Conservation (phyloP, 2,888 invertebrate species). For the Eupithecia insigniata region DNA sequence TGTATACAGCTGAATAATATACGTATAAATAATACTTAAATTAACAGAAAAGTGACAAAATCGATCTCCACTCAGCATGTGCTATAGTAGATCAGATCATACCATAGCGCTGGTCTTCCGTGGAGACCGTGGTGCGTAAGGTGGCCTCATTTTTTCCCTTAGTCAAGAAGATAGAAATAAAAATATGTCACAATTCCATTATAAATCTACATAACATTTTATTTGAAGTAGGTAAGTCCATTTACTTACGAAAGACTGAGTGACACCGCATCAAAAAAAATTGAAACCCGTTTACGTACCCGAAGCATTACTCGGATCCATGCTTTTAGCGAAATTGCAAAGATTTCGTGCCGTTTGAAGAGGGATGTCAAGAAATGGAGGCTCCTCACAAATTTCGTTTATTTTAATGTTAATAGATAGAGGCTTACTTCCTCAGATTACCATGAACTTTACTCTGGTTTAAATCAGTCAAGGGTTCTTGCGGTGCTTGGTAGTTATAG, state of each 20-base stretch:
- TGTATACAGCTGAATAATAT: too few relatives aligned
- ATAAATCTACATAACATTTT: background rate
- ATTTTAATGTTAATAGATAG: slow-evolving; percentile 48
- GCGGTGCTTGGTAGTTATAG: background rate
- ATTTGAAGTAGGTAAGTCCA: background rate
- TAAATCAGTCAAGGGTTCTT: background rate
- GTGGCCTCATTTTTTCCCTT: too few relatives aligned
- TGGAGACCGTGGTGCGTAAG: too few relatives aligned
- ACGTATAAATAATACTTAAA: too few relatives aligned
- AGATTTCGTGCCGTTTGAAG: slow-evolving; percentile 45
- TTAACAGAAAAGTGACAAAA: too few relatives aligned
- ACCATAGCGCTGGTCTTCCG: too few relatives aligned
- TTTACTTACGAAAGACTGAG: slow-evolving; percentile 13
- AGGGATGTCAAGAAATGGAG: slow-evolving; percentile 48
- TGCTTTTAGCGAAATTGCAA: slow-evolving; percentile 46
- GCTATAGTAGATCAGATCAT: too few relatives aligned
- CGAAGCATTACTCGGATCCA: slow-evolving; percentile 36
- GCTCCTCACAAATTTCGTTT: slow-evolving; percentile 50
- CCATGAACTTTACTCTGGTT: slow-evolving; percentile 26
- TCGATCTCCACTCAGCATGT: too few relatives aligned
- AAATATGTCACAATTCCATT: background rate
- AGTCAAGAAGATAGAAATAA: background rate
- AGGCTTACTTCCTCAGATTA: slow-evolving; percentile 41
- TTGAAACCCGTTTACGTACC: slow-evolving; percentile 34
- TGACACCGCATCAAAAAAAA: slow-evolving; percentile 30